phyloP scores from a whole-genome alignment of 2,888 invertebrate species.

The Osmoderma eremita region DNA sequence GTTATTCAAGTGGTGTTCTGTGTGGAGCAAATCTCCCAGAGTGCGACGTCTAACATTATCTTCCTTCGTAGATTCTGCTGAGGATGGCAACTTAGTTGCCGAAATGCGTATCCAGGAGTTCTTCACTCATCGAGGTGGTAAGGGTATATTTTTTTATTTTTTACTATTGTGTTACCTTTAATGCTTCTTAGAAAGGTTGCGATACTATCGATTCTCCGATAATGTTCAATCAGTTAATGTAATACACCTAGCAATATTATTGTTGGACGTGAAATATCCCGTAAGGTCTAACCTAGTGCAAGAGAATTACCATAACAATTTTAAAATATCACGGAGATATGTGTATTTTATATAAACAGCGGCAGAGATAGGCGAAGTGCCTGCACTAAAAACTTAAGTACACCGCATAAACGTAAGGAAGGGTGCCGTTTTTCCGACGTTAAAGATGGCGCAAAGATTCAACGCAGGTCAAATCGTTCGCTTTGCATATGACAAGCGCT shows the following conservation, averaged over 20 bases:
- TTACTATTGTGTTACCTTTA: no score
- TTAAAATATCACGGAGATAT: slow-evolving; percentile 10
- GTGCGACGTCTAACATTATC: no score
- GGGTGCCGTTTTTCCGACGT: slow-evolving; percentile 35
- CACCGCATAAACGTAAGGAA: slow-evolving; percentile 30
- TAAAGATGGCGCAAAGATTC: slow-evolving; percentile 47
- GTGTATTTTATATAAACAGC: slow-evolving; percentile 14
- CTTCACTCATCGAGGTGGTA: no score
- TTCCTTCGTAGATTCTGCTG: no score
- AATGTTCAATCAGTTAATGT: no score
- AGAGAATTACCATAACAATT: slow-evolving; percentile 19
- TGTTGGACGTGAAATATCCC: neutral
- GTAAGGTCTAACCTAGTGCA: slow-evolving; percentile 2
- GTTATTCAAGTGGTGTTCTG: no score
- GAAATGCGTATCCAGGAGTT: no score
- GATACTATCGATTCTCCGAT: no score
- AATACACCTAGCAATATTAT: neutral
- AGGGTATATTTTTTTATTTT: no score
- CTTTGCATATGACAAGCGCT: slow-evolving; percentile 55
- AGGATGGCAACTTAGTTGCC: no score
- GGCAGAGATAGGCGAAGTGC: slow-evolving; percentile 24
- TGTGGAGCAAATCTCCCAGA: no score
- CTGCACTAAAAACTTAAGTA: slow-evolving; percentile 33
- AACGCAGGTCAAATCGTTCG: slow-evolving; percentile 49
- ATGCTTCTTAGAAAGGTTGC: no score